A percentile compares a stretch with the other conserved stretches of the same genome.
phyloP scores from a whole-genome alignment of 2,888 invertebrate genomes.

The Andrena dorsata region DNA sequence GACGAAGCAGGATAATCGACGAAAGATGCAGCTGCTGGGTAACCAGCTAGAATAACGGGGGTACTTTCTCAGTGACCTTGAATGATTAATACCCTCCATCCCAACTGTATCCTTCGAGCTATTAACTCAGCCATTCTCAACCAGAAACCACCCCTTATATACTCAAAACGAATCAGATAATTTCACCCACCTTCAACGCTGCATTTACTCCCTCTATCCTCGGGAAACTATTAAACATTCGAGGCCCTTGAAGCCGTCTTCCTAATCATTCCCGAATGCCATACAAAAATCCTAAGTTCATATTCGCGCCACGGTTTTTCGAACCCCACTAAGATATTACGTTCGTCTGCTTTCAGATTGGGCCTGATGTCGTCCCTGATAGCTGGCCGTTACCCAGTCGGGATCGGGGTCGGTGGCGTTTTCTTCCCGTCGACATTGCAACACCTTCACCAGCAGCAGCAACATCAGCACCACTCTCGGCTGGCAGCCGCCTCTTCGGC shows the following conservation, averaged over 20 bases:
- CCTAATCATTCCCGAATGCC: too few species aligned
- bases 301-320: too few species aligned
- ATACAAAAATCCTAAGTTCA: too few species aligned
- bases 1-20: not conserved
- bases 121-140: too few species aligned
- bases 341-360: conserved; percentile 72
- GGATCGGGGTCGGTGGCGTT: conserved; percentile 81
- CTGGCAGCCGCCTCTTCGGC: conserved; percentile 80
- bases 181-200: too few species aligned
- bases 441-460: conserved; percentile 82
- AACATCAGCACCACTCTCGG: conserved; percentile 81
- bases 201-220: too few species aligned
- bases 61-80: not conserved
- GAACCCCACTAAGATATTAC: not conserved
- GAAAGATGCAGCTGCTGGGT: not conserved
- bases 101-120: not conserved
- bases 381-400: conserved; percentile 82
- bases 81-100: not conserved
- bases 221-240: too few species aligned
- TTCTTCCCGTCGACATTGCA: conserved; percentile 83
- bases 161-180: too few species aligned
- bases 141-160: too few species aligned
- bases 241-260: too few species aligned
- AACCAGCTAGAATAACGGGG: not conserved
- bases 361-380: conserved; percentile 83